Percentiles rank a stretch among this genome's conserved stretches.
These are phyloP conservation scores for Ptychodera flava DNA, from an alignment of 35 echinoderm and acorn worm genomes.

Conservation along the genomic window DNA sequence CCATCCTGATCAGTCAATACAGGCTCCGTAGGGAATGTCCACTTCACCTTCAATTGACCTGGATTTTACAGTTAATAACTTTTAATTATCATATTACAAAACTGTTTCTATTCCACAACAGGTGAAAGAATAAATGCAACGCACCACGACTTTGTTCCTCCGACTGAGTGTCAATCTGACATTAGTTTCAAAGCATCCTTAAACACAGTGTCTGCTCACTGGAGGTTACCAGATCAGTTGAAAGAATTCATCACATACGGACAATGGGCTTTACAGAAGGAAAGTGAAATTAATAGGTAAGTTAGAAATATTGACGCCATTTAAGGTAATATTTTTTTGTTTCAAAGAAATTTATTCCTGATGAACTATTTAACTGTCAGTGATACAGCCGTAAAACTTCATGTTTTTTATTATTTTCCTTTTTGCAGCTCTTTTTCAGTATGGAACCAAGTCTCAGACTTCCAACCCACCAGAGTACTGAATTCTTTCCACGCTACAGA, in stretches of 20 bases:
- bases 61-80: no score
- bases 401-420: not conserved
- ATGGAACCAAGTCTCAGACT: conserved; percentile 5
- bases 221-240: not conserved
- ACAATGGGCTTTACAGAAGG: not conserved
- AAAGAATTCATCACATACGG: not conserved
- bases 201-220: not conserved
- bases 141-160: not conserved
- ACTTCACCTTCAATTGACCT: no score
- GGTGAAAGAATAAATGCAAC: no score
- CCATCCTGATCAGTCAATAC: no score
- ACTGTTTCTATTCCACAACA: no score
- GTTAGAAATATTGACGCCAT: not conserved
- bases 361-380: no score
- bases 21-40: no score
- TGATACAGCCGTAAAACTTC: no score
- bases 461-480: conserved; percentile 26
- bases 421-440: conserved; percentile 12
- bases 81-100: no score
- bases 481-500: conserved; percentile 2
- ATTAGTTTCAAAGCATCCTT: not conserved
- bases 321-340: no score
- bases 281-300: not conserved
- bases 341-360: no score
- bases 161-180: not conserved